Evolutionary conservation across 2,888 invertebrate species (phyloP), one percentile per base, ranked within the genome.

Genomic region (Smittia aterrima): DNA sequence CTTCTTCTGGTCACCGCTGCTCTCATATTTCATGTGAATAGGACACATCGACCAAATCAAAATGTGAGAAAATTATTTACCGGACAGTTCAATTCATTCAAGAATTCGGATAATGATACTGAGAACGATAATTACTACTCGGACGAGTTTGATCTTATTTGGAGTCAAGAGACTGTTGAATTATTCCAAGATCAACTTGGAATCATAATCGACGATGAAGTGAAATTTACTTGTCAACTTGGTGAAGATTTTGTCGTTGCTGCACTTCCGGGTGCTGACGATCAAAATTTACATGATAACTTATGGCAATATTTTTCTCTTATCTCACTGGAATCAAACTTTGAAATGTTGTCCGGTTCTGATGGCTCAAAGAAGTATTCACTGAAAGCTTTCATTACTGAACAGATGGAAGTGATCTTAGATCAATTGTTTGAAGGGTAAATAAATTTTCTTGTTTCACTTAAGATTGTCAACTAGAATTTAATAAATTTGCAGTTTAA

Each of bases 141-240:
- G 9, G 58, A 58, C 9, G 58, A 58, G 18, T 20, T 58, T 18
- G 70, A 70, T n/a, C 16, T 54, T 7, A 25, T 53, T 16, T 70
- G 70, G 70, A 54, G 70, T 18, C 22, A 27, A 18, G 70, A 70
- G 11, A 70, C 27, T 25, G 22, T 70, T 3, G 70, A 70, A 32
- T 54, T 70, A 7, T 70, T 70, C 16, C 25, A 70, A 22, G 54
- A 70, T 18, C 70, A 70, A 70, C 41, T 70, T 20, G 70, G 54
- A 53, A 1, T 70, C 16, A n/a, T 9, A 3, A 18, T 18, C 11
- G 32, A 18, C 3, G 18, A 70, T 27, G 27, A 53, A 24, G 16
- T n/a, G 20, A 58, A 58, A 58, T 2, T 32, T 6, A 25, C 13
- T 16, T 58, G 58, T 18, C 58, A 22, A 18, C 1, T 20, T 4